phyloP scores from a whole-genome alignment of 2,888 invertebrate species.

The Pseudococcus longispinus region DNA sequence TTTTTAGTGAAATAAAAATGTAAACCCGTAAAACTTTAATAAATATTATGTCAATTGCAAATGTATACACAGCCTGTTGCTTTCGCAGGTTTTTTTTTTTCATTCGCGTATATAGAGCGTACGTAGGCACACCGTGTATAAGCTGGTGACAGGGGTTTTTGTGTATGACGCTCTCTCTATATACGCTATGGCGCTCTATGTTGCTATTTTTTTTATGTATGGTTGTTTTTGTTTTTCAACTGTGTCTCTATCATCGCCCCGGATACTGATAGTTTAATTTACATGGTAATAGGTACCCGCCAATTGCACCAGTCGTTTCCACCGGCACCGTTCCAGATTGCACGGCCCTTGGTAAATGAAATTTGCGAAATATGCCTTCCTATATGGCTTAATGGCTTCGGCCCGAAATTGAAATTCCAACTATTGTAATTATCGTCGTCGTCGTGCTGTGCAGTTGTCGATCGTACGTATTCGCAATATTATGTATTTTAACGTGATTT shows the following conservation, averaged over 20 bases:
- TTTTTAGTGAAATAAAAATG: slow-evolving; percentile 37
- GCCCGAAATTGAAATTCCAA: not conserved
- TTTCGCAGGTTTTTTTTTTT: slow-evolving; percentile 13
- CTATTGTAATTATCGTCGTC: slow-evolving; percentile 12
- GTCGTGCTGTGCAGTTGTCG: not conserved
- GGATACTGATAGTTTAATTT: not conserved
- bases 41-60: slow-evolving; percentile 52
- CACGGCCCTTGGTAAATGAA: not conserved
- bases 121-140: not conserved
- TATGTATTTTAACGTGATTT: too few species aligned
- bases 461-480: not conserved
- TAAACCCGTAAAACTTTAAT: slow-evolving; percentile 44
- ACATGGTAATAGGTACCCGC: slow-evolving; percentile 11
- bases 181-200: too few species aligned
- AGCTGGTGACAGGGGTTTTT: not conserved
- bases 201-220: not conserved
- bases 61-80: slow-evolving; percentile 49
- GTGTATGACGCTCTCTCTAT: not conserved
- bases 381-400: not conserved
- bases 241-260: not conserved
- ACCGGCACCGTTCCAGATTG: not conserved
- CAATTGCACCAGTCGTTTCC: not conserved
- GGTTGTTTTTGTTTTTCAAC: not conserved
- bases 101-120: not conserved
- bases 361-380: not conserved